These are phyloP conservation scores for Lumbricus terrestris DNA, from an alignment of 2,888 invertebrate genomes.

Conservation along the genomic window DNA sequence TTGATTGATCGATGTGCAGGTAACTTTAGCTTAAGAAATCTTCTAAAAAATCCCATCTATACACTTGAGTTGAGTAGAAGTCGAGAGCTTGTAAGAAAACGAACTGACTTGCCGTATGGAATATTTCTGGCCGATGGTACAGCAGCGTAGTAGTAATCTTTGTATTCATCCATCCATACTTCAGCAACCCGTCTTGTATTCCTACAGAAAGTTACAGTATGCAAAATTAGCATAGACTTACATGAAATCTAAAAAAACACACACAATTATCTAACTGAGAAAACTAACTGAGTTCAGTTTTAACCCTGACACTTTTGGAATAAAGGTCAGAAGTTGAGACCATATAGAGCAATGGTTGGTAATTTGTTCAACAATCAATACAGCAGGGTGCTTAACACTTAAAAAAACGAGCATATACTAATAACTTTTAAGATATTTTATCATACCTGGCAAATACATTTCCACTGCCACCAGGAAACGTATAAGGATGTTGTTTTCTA, in stretches of 20 bases:
- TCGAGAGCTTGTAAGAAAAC: conserved; percentile 5
- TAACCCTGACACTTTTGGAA: no score
- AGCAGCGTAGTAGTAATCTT: conserved; percentile 88
- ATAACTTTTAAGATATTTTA: not conserved
- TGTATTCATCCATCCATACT: conserved; percentile 99
- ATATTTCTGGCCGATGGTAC: conserved; percentile 67
- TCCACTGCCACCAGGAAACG: conserved; percentile 95
- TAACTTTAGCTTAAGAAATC: not conserved
- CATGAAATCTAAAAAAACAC: not conserved
- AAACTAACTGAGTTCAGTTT: no score
- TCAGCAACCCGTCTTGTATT: conserved; percentile 96
- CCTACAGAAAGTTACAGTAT: conserved; percentile 47
- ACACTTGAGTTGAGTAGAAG: no score
- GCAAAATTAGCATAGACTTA: no score
- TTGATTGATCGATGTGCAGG: no score
- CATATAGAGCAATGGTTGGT: no score
- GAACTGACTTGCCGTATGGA: conserved; percentile 60
- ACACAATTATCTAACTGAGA: not conserved
- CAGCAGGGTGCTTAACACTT: no score
- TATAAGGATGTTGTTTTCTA: conserved; percentile 94
- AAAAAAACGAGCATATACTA: no score
- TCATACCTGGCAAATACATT: conserved; percentile 81
- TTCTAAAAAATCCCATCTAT: not conserved
- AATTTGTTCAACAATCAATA: no score
- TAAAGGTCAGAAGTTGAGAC: no score